Percentiles rank a stretch among this genome's conserved stretches.
phyloP scores from a whole-genome alignment of 2,888 invertebrate species.

The Calameuta pallipes region DNA sequence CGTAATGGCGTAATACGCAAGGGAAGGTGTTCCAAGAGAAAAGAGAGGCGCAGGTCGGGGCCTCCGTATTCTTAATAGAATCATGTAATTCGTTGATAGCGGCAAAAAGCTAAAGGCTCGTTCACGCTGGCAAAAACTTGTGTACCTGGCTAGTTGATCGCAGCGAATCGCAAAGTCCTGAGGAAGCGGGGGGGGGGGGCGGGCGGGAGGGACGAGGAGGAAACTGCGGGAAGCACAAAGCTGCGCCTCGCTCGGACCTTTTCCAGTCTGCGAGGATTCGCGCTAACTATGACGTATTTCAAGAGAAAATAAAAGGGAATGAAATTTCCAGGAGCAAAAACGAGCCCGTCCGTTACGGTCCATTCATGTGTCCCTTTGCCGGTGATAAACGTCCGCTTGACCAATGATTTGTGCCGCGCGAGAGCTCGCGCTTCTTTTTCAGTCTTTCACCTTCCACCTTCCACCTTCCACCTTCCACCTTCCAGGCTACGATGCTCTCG shows the following conservation, averaged over 20 bases:
- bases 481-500: no score
- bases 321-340: slow-evolving; percentile 21
- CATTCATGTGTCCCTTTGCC: slow-evolving; percentile 40
- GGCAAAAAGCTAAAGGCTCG: slow-evolving; percentile 19
- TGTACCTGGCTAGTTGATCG: slow-evolving; percentile 7
- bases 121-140: slow-evolving; percentile 10
- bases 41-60: no score
- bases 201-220: neutral
- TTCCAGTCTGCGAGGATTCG: slow-evolving; percentile 1
- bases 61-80: slow-evolving; percentile 27
- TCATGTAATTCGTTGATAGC: slow-evolving; percentile 36
- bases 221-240: neutral
- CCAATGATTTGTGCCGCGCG: slow-evolving; percentile 25
- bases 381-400: slow-evolving; percentile 40
- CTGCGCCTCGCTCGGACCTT: neutral
- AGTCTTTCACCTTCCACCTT: neutral
- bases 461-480: no score
- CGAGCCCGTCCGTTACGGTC: slow-evolving; percentile 27
- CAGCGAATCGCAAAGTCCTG: neutral
- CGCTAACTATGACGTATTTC: slow-evolving; percentile 11
- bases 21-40: no score
- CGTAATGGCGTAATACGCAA: no score
- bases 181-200: no score
- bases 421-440: slow-evolving; percentile 1
- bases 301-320: slow-evolving; percentile 1